A percentile compares a stretch with the other conserved stretches of the same genome.
phyloP scores from a whole-genome alignment of 2,113 vertebrate genomes.

The Hemiprocne comata region DNA sequence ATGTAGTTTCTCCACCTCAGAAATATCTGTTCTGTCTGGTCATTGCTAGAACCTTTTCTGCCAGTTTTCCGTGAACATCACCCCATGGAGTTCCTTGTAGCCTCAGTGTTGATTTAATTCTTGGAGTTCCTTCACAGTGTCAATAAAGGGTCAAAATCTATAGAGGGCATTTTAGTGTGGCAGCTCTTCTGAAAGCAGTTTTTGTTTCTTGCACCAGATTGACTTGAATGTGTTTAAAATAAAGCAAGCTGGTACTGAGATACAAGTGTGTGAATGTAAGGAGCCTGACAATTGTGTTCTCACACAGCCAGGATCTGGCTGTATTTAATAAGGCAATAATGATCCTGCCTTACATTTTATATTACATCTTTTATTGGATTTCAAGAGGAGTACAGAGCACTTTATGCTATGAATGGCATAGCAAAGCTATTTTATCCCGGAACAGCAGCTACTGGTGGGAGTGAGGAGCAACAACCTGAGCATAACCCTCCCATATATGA shows the following conservation, averaged over 20 bases:
- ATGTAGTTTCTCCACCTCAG: background rate
- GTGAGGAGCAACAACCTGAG: constrained; percentile 31
- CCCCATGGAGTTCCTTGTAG: background rate
- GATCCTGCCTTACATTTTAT: constrained; percentile 51
- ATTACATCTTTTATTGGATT: constrained; percentile 56
- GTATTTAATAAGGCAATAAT: constrained; percentile 61
- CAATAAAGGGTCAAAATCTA: background rate
- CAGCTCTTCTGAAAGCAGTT: background rate
- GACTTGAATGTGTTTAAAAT: constrained; percentile 24
- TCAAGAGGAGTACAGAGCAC: constrained; percentile 19
- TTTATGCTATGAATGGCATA: constrained; percentile 55
- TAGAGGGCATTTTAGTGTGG: constrained; percentile 5
- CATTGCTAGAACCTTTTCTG: background rate
- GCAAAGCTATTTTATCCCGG: constrained; percentile 42
- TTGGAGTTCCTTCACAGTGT: background rate
- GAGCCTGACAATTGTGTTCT: background rate
- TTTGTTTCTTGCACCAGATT: constrained; percentile 44
- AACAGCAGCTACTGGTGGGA: constrained; percentile 64
- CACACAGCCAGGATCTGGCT: constrained; percentile 23
- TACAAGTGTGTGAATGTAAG: background rate
- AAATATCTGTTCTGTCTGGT: background rate
- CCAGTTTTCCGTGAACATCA: background rate
- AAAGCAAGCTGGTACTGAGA: constrained; percentile 18
- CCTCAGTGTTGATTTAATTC: background rate
- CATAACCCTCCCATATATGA: constrained; percentile 22